These are phyloP conservation scores for Peromyscus maniculatus DNA, from an alignment of 2,113 vertebrate genomes.

Conservation along the genomic window DNA sequence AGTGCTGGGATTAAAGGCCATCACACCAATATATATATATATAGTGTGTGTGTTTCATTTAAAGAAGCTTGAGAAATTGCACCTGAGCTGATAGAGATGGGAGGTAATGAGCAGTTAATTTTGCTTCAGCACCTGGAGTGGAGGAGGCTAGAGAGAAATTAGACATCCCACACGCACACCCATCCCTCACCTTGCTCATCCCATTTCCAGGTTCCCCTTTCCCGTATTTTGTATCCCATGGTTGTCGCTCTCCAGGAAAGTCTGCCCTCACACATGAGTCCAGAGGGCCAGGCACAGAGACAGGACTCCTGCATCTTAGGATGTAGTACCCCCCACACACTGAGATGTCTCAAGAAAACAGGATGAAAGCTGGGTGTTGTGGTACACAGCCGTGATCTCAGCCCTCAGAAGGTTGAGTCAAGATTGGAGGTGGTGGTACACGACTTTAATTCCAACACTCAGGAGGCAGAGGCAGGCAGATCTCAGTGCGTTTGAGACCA, in stretches of 20 bases:
- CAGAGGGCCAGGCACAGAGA: not conserved
- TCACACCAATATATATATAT: not conserved
- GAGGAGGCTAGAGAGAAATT: not conserved
- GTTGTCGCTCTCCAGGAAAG: not conserved
- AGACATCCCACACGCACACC: not conserved
- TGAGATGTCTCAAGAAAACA: not conserved
- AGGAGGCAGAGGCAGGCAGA: not conserved
- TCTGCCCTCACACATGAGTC: not conserved
- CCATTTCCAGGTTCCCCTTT: not conserved
- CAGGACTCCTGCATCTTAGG: not conserved
- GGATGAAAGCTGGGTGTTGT: not conserved
- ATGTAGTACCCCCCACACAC: too few relatives aligned
- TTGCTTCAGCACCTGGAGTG: not conserved
- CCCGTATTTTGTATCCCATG: not conserved
- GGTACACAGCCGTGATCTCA: not conserved
- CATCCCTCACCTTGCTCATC: not conserved
- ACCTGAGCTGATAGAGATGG: not conserved
- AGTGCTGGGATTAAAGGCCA: not conserved
- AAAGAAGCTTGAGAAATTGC: conserved; percentile 7
- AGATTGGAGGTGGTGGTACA: not conserved
- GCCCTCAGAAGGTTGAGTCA: not conserved
- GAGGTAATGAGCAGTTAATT: not conserved
- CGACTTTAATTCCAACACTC: not conserved
- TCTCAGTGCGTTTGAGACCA: not conserved
- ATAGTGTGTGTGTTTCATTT: not conserved